A percentile compares a stretch with the other conserved stretches of the same genome.
Evolutionary conservation across 1,140 invertebrate genomes (phyloP).

Genomic region (Telenomus remus): DNA sequence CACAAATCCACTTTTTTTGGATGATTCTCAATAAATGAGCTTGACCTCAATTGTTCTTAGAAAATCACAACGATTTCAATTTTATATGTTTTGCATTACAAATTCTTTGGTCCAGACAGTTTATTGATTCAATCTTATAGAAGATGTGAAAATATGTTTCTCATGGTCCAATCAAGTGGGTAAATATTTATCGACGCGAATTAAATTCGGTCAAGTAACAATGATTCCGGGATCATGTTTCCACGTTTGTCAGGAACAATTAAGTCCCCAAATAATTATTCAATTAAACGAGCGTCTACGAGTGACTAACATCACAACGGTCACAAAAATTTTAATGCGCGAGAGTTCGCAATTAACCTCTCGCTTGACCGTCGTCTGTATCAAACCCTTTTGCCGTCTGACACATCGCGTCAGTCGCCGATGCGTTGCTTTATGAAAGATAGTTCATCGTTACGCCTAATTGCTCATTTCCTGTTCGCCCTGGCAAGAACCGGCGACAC

Average conservation of each 20-base stretch:
- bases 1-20: no score
- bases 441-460: slow-evolving; percentile 44
- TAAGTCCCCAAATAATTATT: slow-evolving; percentile 38
- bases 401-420: slow-evolving; percentile 25
- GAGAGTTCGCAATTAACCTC: slow-evolving; percentile 48
- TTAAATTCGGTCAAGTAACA: slow-evolving; percentile 13
- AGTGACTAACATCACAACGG: slow-evolving; percentile 27
- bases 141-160: not conserved
- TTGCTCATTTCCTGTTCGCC: slow-evolving; percentile 52
- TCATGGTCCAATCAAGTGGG: not conserved
- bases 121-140: not conserved
- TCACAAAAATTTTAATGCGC: slow-evolving; percentile 53
- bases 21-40: no score
- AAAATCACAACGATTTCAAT: no score
- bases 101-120: not conserved
- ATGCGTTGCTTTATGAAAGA: slow-evolving; percentile 49
- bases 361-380: slow-evolving; percentile 47
- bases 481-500: slow-evolving; percentile 14
- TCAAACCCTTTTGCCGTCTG: slow-evolving; percentile 26
- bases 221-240: slow-evolving; percentile 13
- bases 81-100: no score
- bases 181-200: slow-evolving; percentile 18
- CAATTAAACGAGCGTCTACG: slow-evolving; percentile 23
- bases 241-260: slow-evolving; percentile 37
- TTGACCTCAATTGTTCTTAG: no score